Conservation (phyloP, 1,140 invertebrate species). For the Lepidurus apus region DNA sequence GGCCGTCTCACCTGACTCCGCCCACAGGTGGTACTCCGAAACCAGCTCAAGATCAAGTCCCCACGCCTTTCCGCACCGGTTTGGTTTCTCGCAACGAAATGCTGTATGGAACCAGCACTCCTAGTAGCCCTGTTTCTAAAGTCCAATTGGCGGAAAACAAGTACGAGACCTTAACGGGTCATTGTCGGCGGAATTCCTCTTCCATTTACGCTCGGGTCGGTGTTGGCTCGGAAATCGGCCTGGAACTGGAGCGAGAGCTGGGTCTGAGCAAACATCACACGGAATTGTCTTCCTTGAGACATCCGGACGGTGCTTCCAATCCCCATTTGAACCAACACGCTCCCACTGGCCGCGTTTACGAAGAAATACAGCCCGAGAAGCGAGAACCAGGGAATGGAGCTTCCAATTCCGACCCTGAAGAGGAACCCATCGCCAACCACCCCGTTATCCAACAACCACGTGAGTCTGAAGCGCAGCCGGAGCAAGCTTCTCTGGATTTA, state of each 20-base stretch:
- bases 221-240: conserved; percentile 32
- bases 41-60: neutral
- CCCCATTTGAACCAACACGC: conserved; percentile 69
- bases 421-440: conserved; percentile 54
- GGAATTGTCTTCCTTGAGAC: conserved; percentile 63
- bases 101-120: conserved; percentile 20
- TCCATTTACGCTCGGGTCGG: conserved; percentile 15
- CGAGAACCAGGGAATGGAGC: conserved; percentile 63
- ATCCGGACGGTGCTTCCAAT: conserved; percentile 86
- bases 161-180: conserved; percentile 21
- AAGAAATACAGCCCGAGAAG: conserved; percentile 43
- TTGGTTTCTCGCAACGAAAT: neutral
- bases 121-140: neutral
- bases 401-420: conserved; percentile 54
- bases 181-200: conserved; percentile 20
- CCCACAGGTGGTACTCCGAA: neutral
- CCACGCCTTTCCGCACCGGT: neutral
- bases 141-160: neutral
- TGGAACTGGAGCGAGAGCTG: conserved; percentile 34
- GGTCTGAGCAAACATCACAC: conserved; percentile 3
- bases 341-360: neutral
- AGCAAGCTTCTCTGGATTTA: conserved; percentile 35
- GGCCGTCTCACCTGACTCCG: neutral
- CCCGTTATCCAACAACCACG: conserved; percentile 51
- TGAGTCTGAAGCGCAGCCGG: conserved; percentile 27